Base-by-base conservation (phyloP, 2,888 invertebrate species). In the Augochlorella aurata region DNA sequence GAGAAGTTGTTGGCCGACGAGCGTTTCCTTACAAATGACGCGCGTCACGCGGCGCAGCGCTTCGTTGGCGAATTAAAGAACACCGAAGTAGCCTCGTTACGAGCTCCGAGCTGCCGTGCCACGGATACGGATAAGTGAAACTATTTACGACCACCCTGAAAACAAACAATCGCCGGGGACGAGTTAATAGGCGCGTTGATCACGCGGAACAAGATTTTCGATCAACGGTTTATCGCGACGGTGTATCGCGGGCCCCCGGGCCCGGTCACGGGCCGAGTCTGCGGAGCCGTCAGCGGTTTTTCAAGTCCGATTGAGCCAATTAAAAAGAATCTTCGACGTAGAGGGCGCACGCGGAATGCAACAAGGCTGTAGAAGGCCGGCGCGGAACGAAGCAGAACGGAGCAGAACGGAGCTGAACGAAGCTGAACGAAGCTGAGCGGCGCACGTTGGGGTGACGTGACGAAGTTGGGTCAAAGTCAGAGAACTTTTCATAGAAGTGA, bases 181-280 rank as follows among this genome's bases (percentile, higher is more conserved):
- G 77, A 68, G 74, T 74, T 83, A 83, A 83, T 83, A 83, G 83
- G 70, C 79, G 77, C 83, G 83, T 83, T 83, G 74, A 78, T 83
- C 83, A 74, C 83, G 71, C 74, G 78, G 24, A 78, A 83, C 79
- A 83, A 79, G 79, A 83, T 83, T 83, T 83, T 83, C 83, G 79
- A 79, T 82, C 74, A 82, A 82, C 74, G 44, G 68, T 74, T 83
- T 83, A 83, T 83, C 83, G 69, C 63, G 65, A 45, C 38, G 58
- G 18, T 63, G 66, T 58, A 81, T 81, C 81, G 70, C 77, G 79
- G 61, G 16, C 54, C 54, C 8, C 24, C 14, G 29, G n/a, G n/a
- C 16, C 2, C 54, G 21, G 21, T 8, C 18, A 5, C n/a, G 29
- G 24, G 21, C 3, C 63, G 61, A 10, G 54, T 38, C 38, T 10